Evolutionary conservation across 1,140 invertebrate species (phyloP), one percentile per base, ranked within the genome.

Genomic region (Andricus grossulariae): DNA sequence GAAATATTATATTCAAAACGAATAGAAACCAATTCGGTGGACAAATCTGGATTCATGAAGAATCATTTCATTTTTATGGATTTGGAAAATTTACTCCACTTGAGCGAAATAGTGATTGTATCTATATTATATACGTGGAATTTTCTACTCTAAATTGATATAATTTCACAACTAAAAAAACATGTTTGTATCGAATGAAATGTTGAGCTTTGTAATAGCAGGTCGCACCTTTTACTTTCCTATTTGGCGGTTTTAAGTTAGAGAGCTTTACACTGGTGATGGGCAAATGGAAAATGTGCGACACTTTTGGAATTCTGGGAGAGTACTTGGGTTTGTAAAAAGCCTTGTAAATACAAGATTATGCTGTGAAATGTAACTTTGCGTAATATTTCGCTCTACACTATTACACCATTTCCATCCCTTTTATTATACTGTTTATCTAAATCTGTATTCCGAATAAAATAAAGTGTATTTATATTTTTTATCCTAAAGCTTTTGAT

Each of bases 381-480:
- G 15, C 16, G 60, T 66, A 66, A 66, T 15, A 45, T 66, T 66
- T 66, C 32, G 25, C 60, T 66, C 60, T 66, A n/a, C 71, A 71
- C 71, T 50, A 21, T 11, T 54, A 74, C n/a, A 76, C 32, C 51
- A 54, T 19, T 73, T 75, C 76, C 60, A 66, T 76, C 71, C 54
- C 45, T 76, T 79, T 77, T 60, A 74, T 77, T 18, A 71, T 76
- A 83, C 74, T 52, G 32, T 83, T 83, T 82, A 75, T 82, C 18
- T 71, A 16, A 82, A 81, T 19, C 71, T 82, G 71, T 85, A 82
- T 72, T 78, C 57, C 57, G 72, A 80, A 85, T 80, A 84, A 85
- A 86, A 84, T 83, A 81, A 82, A 84, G 72, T 79, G 74, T 84
- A 83, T 87, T 87, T 86, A 85, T 86, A 87, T 85, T 85, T 86